These are phyloP conservation scores for Sebastes diploproa DNA, from an alignment of 2,797 vertebrate genomes.

Conservation along the genomic window DNA sequence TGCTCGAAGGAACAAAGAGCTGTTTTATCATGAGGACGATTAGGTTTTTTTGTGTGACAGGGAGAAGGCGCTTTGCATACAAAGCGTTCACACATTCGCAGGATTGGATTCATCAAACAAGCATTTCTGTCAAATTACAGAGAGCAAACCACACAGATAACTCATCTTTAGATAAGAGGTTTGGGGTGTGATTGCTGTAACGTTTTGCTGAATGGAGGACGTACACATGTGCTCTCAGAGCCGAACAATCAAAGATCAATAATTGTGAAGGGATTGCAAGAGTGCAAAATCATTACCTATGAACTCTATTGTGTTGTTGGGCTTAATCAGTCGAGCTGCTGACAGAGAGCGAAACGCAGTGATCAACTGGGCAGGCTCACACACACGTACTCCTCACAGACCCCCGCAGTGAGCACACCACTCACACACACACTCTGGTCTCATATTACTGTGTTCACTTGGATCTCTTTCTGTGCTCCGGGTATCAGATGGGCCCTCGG, in stretches of 20 bases:
- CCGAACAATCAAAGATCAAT: conserved; percentile 85
- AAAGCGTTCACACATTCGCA: background rate
- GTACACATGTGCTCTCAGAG: conserved; percentile 78
- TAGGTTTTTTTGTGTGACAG: background rate
- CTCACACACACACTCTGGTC: conserved; percentile 39
- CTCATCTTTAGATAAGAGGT: conserved; percentile 52
- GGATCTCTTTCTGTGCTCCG: conserved; percentile 74
- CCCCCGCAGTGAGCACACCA: conserved; percentile 63
- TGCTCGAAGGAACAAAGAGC: conserved; percentile 50
- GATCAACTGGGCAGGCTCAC: conserved; percentile 61
- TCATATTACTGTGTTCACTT: conserved; percentile 76
- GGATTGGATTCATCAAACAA: conserved; percentile 33
- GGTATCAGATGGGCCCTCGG: conserved; percentile 75
- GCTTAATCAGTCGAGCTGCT: conserved; percentile 82
- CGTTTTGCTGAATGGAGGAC: conserved; percentile 68
- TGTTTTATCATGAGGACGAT: background rate
- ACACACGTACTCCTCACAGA: conserved; percentile 72
- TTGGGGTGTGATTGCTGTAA: conserved; percentile 42
- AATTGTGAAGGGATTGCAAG: conserved; percentile 85
- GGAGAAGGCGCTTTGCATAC: conserved; percentile 36
- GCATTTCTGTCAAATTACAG: conserved; percentile 31
- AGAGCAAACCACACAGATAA: conserved; percentile 43
- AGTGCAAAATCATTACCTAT: conserved; percentile 85
- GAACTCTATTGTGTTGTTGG: conserved; percentile 82
- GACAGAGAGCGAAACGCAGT: conserved; percentile 73